Percentiles rank a stretch among this genome's conserved stretches.
These are phyloP conservation scores for Orchesella cincta DNA, from an alignment of 1,140 invertebrate genomes.

Conservation along the genomic window DNA sequence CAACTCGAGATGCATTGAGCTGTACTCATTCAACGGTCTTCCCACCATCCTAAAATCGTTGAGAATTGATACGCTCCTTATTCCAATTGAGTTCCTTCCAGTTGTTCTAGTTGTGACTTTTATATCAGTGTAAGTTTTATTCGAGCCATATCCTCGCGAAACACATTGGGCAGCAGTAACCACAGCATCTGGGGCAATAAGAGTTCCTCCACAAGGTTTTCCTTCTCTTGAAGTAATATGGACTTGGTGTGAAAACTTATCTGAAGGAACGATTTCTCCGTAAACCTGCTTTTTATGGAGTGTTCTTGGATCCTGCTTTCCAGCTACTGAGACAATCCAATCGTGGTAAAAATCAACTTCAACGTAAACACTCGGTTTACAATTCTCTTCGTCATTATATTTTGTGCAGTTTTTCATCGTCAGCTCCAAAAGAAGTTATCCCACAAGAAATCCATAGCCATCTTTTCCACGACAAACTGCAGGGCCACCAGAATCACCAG, in stretches of 20 bases:
- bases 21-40: too few species aligned
- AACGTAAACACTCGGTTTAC: neutral
- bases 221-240: neutral
- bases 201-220: conserved; percentile 7
- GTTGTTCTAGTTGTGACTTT: neutral
- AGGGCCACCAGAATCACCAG: neutral
- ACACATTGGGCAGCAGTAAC: conserved; percentile 8
- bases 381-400: neutral
- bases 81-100: neutral
- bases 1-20: neutral
- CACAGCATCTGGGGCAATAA: neutral
- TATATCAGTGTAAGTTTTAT: neutral
- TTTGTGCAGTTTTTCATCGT: neutral
- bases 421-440: neutral
- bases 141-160: neutral
- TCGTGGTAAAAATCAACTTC: neutral
- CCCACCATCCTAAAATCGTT: neutral
- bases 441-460: neutral
- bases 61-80: neutral
- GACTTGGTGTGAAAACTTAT: neutral
- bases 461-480: neutral
- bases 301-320: neutral
- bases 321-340: neutral
- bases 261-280: neutral
- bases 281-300: neutral